Evolutionary conservation across 2,113 vertebrate species (phyloP), one percentile per base, ranked within the genome.

Genomic region (Coreoperca whiteheadi): DNA sequence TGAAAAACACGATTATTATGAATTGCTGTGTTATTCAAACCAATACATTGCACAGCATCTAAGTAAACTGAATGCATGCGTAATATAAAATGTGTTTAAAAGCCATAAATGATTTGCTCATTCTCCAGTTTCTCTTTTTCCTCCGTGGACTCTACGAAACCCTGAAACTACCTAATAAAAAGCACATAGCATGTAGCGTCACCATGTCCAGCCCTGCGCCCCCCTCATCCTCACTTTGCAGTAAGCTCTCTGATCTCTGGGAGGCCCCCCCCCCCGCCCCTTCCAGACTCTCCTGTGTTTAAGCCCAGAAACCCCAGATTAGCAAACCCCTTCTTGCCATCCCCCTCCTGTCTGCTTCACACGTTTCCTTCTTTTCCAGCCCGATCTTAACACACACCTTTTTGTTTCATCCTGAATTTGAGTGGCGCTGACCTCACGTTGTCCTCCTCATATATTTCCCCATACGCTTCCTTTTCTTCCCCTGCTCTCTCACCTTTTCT

Each of bases 401-500:
- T 37, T 46, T 71, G 56, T 71, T 57, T 56, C 34, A 46, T 53
- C 54, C 48, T 41, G 50, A 50, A 50, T 25, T 71, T 69, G 23
- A 60, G 51, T 23, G 37, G 14, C 23, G 18, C 41, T 25, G 51
- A 43, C 63, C 37, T 77, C 73, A 74, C 11, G 1, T 43, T 72
- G 28, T 69, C 67, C 37, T 53, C 69, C 59, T 77, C 74, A 30
- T 64, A 2, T 60, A 81, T 74, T 53, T 79, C 67, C 43, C 25
- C 65, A 57, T n/a, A 53, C 14, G 11, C 66, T 21, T 59, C 41
- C 23, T 63, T 32, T 23, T 87, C 51, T 6, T 39, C 72, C 15
- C 53, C 43, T 21, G 32, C 48, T 70, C 30, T 32, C 50, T 71
- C 53, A 28, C 92, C 82, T 87, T 88, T 89, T 92, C 60, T 75